Evolutionary conservation across 2,113 vertebrate genomes (phyloP), one percentile per base, ranked within the genome.

Genomic region (Neotragus moschatus): DNA sequence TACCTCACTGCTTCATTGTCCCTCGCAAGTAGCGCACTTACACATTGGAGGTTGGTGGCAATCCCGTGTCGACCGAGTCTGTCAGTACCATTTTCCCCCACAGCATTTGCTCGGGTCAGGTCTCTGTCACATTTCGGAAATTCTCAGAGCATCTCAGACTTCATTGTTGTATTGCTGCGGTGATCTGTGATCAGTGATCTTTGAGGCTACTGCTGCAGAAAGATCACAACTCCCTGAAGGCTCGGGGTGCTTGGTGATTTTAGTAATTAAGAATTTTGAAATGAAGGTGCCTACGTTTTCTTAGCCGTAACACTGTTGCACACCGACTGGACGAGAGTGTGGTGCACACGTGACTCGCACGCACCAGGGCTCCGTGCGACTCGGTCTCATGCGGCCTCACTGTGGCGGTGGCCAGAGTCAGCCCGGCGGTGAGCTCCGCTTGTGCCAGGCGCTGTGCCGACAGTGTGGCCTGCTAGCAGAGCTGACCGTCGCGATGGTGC

Each of bases 301-400:
- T n/a, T 23, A 81, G 30, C 21, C 30, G 2, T 13, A 11, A 7
- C 17, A 23, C 5, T 51, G 1, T 13, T n/a, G 79, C 79, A n/a
- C 79, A 51, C 11, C 13, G 21, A 33, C 23, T 1, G 13, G 79
- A 4, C 0, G 17, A 2, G 10, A 21, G 17, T 6, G 2, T 6
- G 12, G 47, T 19, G 28, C 49, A 7, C 19, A 4, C 47, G 1
- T 13, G 3, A 0, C 47, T 51, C 0, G 0, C 3, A 2, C 19
- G 17, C 77, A 1, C 10, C 30, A 1, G 47, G 33, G 5, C 47
- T 13, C 30, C 17, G 6, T 4, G 47, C 49, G 30, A 19, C 77
- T 12, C 2, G 1, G 2, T 19, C 3, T 2, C 1, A 0, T 19
- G 45, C 2, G 1, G 28, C 30, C 1, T 6, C 1, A 2, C 45